phyloP scores from a whole-genome alignment of 2,113 vertebrate species.

The Heterocephalus glaber region DNA sequence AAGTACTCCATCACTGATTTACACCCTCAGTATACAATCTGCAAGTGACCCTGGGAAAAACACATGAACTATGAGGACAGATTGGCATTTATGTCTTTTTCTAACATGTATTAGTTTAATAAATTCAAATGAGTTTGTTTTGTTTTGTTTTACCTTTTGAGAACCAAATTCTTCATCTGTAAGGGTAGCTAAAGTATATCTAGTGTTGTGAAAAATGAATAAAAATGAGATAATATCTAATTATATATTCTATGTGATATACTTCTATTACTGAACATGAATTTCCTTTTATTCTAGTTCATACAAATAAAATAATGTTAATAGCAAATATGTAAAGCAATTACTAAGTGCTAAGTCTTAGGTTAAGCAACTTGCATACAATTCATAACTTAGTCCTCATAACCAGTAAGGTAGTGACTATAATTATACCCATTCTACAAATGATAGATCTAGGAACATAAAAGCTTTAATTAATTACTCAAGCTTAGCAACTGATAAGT shows the following conservation, averaged over 20 bases:
- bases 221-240: not conserved
- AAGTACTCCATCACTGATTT: not conserved
- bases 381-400: conserved; percentile 5
- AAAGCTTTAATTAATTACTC: not conserved
- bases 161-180: not conserved
- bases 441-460: not conserved
- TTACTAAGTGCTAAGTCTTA: not conserved
- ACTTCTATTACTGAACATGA: not conserved
- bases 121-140: not conserved
- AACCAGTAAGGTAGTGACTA: not conserved
- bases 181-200: not conserved
- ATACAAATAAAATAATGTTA: not conserved
- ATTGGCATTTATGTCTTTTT: not conserved
- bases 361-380: not conserved
- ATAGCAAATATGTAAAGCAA: not conserved
- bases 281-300: not conserved
- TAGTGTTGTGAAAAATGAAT: not conserved
- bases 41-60: not conserved
- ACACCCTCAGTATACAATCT: not conserved
- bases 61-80: not conserved
- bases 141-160: not conserved
- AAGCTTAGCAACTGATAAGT: not conserved
- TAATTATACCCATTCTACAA: conserved; percentile 37
- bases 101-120: not conserved
- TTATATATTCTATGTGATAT: not conserved